phyloP scores from a whole-genome alignment of 2,888 invertebrate species.

The Gisinianus flammeolus region DNA sequence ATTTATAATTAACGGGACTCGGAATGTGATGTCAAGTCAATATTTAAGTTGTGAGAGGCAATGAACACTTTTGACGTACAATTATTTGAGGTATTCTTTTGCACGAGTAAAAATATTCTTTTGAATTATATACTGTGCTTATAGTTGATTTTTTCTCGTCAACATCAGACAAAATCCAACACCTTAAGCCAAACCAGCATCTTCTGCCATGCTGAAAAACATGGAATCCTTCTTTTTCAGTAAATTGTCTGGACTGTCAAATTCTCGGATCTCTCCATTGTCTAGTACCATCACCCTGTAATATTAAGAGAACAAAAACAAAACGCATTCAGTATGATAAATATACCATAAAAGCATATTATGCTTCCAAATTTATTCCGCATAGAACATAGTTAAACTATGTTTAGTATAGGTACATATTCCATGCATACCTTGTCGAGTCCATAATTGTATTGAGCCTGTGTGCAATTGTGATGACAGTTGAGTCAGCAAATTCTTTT shows the following conservation, averaged over 20 bases:
- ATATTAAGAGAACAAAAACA: slow-evolving; percentile 35
- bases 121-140: no score
- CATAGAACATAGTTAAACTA: neutral
- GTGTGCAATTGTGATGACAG: slow-evolving; percentile 91
- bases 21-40: no score
- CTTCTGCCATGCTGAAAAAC: slow-evolving; percentile 65
- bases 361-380: neutral
- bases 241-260: slow-evolving; percentile 62
- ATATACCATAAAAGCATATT: neutral
- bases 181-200: slow-evolving; percentile 63
- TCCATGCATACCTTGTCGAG: slow-evolving; percentile 69
- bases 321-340: neutral
- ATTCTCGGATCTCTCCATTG: slow-evolving; percentile 62
- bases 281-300: slow-evolving; percentile 63
- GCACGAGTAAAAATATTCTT: no score
- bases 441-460: slow-evolving; percentile 91
- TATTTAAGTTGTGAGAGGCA: no score
- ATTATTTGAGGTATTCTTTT: no score
- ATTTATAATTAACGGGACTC: no score
- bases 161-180: neutral
- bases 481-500: slow-evolving; percentile 82
- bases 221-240: slow-evolving; percentile 61
- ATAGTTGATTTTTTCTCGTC: neutral
- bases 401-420: neutral
- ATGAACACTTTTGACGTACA: no score